Base-by-base conservation (phyloP, 2,888 invertebrate species). In the Antitype chi region DNA sequence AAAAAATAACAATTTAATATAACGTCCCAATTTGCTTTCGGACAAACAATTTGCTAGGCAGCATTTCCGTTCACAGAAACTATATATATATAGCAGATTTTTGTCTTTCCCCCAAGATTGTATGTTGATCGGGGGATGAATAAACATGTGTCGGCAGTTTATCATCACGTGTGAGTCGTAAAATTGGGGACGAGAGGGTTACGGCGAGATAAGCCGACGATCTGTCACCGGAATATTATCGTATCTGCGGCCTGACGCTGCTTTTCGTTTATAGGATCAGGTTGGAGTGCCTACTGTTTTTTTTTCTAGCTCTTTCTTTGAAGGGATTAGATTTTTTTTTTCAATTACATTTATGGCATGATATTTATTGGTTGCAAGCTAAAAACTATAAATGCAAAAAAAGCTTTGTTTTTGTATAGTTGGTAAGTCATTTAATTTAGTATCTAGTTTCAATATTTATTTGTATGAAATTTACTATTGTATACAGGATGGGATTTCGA, bases 91-190 rank as follows among this genome's bases (percentile, higher is more conserved):
- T 28, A 57, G n/a, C 38, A 77, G 66, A 76, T 78, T 87, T 85
- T 83, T 83, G 83, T 78, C 81, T 74, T 76, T 59, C 23, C 52
- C 66, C 15, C 69, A 74, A 81, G 80, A 76, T 73, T 76, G 84
- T 81, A 78, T 86, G 83, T 87, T 87, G 86, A 87, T 87, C 78
- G 80, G 66, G 55, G 86, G 79, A 70, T 80, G 87, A 87, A 87
- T 87, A 87, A 87, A 87, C 86, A 87, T 84, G 84, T 86, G 87
- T 85, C 76, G 81, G 87, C 87, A 84, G 81, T 87, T 81, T 87
- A 85, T 85, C 86, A 81, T 79, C 87, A 73, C 85, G 85, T 76
- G 78, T 73, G 77, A 82, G 83, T 87, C 86, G 80, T 87, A 87
- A 87, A 87, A 87, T 79, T 83, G 78, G 85, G 70, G 76, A 68